Conservation (phyloP, 2,113 vertebrate genomes). For the Neoarius graeffei region DNA sequence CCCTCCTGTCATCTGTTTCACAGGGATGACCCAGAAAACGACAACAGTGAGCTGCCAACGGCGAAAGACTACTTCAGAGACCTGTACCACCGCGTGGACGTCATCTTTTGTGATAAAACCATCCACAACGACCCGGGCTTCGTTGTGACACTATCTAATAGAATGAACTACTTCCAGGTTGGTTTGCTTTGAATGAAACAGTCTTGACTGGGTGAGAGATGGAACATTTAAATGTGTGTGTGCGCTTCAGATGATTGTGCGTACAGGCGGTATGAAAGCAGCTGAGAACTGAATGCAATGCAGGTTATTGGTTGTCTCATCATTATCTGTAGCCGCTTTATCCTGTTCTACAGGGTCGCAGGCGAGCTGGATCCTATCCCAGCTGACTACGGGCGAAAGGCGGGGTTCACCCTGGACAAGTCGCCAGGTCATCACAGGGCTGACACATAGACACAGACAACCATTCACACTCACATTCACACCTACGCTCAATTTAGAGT, state of each 20-base stretch:
- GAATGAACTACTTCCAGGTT: constrained; percentile 99
- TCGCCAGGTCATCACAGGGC: no score
- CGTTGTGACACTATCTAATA: constrained; percentile 96
- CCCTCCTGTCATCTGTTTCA: neutral
- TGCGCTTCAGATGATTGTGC: neutral
- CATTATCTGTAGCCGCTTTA: no score
- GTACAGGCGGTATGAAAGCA: neutral
- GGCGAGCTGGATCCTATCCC: no score
- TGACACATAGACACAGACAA: no score
- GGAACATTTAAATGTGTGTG: neutral
- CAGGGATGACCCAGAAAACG: constrained; percentile 97
- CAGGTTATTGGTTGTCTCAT: no score
- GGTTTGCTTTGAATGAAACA: neutral
- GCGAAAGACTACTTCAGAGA: constrained; percentile 99
- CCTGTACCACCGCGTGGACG: constrained; percentile 95
- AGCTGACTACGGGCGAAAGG: no score
- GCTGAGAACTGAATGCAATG: no score
- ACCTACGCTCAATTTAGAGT: no score
- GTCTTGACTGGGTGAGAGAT: neutral
- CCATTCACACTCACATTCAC: no score
- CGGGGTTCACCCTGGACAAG: no score
- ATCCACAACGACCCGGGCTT: constrained; percentile 98
- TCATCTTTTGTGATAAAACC: constrained; percentile 99
- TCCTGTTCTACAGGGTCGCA: no score
- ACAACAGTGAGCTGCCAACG: constrained; percentile 93